A percentile compares a stretch with the other conserved stretches of the same genome.
These are phyloP conservation scores for Whitmania pigra DNA, from an alignment of 1,140 invertebrate species.

Conservation along the genomic window DNA sequence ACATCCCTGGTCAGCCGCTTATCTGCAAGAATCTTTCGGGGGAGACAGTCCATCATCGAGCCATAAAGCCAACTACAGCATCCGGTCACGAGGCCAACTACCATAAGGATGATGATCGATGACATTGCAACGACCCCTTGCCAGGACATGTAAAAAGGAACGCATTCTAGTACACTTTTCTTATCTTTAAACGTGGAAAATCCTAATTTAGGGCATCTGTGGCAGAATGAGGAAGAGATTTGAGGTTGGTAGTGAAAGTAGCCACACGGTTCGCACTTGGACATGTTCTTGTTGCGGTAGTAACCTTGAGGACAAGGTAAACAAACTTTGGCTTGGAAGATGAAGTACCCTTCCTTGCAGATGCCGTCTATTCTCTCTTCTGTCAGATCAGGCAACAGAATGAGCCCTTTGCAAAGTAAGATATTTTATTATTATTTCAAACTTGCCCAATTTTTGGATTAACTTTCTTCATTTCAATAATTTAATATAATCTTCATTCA, in stretches of 20 bases:
- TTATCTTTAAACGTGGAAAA: background rate
- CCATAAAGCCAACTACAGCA: too few relatives aligned
- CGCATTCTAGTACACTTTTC: background rate
- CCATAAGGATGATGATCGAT: background rate
- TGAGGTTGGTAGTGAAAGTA: conserved; percentile 5
- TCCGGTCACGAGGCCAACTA: background rate
- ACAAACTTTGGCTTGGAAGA: conserved; percentile 1
- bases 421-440: too few relatives aligned
- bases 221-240: background rate
- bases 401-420: background rate
- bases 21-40: background rate
- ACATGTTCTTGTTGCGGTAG: background rate
- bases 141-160: background rate
- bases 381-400: background rate
- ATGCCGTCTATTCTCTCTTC: background rate
- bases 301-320: background rate
- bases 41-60: too few relatives aligned
- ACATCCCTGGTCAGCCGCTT: background rate
- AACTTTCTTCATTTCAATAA: background rate
- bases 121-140: background rate
- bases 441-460: too few relatives aligned
- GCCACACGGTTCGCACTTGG: background rate
- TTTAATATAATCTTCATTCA: background rate
- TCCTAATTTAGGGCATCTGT: background rate
- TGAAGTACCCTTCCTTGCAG: background rate